These are phyloP conservation scores for Gobionotothen gibberifrons DNA, from an alignment of 2,797 vertebrate genomes.

Conservation along the genomic window DNA sequence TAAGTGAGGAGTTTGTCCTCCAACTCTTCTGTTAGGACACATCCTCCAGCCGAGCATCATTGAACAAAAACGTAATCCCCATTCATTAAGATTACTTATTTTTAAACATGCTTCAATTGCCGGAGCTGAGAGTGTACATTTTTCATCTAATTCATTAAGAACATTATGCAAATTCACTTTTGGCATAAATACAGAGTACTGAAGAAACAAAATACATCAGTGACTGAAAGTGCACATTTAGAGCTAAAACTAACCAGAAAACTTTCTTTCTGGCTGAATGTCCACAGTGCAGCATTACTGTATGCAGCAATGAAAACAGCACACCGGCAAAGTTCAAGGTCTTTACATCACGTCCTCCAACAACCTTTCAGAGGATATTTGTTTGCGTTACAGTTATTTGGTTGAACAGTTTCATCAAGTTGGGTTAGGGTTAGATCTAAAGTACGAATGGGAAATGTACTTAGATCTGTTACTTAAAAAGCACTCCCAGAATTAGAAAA, in stretches of 20 bases:
- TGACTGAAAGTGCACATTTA: slow-evolving; percentile 18
- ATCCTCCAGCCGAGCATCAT: not conserved
- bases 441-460: not conserved
- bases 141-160: slow-evolving; percentile 43
- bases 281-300: slow-evolving; percentile 33
- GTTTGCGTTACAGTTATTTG: not conserved
- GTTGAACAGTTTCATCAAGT: not conserved
- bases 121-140: slow-evolving; percentile 24
- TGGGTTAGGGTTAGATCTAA: too few relatives aligned
- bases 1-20: not conserved
- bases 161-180: slow-evolving; percentile 53
- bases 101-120: slow-evolving; percentile 9
- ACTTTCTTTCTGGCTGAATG: slow-evolving; percentile 27
- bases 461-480: not conserved
- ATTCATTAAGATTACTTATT: not conserved
- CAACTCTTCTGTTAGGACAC: not conserved
- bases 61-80: slow-evolving; percentile 10
- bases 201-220: slow-evolving; percentile 42
- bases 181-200: slow-evolving; percentile 40
- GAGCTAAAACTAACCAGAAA: slow-evolving; percentile 12
- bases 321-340: slow-evolving; percentile 3
- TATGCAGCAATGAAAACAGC: slow-evolving; percentile 11
- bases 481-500: not conserved
- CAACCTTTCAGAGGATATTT: not conserved
- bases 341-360: not conserved